A percentile compares a stretch with the other conserved stretches of the same genome.
Evolutionary conservation across 2,797 vertebrate species (phyloP).

Genomic region (Acanthurus tractus): DNA sequence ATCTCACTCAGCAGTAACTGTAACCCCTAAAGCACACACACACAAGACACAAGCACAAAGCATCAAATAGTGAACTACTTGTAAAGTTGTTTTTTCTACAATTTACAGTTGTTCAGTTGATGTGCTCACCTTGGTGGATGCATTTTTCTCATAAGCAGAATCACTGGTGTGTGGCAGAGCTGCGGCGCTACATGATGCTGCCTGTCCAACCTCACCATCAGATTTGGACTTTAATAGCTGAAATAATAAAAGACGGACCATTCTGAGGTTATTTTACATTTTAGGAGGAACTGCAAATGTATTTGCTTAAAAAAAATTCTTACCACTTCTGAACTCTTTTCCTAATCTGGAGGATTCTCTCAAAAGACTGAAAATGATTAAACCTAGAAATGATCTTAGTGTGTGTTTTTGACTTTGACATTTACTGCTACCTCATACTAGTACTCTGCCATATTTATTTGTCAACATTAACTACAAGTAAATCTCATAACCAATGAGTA

Average conservation of each 20-base stretch:
- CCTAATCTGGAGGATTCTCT: neutral
- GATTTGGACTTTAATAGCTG: slow-evolving; percentile 91
- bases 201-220: slow-evolving; percentile 83
- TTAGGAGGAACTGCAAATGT: neutral
- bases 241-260: slow-evolving; percentile 15
- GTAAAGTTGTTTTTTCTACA: neutral
- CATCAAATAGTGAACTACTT: slow-evolving; percentile 22
- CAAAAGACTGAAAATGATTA: neutral
- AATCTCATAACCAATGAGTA: too few relatives aligned
- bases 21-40: slow-evolving; percentile 80
- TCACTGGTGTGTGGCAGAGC: slow-evolving; percentile 84
- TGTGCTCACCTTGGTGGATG: slow-evolving; percentile 88
- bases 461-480: neutral
- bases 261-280: neutral
- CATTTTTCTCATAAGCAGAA: slow-evolving; percentile 86
- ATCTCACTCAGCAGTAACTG: slow-evolving; percentile 90
- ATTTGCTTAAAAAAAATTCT: too few relatives aligned
- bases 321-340: neutral
- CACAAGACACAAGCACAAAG: neutral
- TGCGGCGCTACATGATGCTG: slow-evolving; percentile 71
- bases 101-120: neutral
- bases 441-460: neutral
- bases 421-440: neutral
- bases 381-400: too few relatives aligned
- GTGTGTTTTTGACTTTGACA: neutral